phyloP scores from a whole-genome alignment of 2,797 vertebrate species.

The Masticophis lateralis region DNA sequence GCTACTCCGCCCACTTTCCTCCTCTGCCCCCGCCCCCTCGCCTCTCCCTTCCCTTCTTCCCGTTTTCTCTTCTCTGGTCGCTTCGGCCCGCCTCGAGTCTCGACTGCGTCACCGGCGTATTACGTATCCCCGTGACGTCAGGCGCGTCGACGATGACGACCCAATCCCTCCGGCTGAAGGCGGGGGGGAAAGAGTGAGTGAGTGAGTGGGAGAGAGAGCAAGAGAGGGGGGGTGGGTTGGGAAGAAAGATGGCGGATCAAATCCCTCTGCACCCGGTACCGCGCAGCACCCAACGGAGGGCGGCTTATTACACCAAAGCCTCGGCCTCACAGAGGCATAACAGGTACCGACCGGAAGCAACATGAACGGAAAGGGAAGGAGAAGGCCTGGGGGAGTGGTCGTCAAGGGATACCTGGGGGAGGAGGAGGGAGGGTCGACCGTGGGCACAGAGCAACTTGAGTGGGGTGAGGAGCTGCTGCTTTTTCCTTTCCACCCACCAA shows the following conservation, averaged over 20 bases:
- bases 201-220: conserved; percentile 36
- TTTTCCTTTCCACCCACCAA: background rate
- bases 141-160: conserved; percentile 23
- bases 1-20: background rate
- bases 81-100: accelerated
- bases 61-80: background rate
- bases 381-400: background rate
- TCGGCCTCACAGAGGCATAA: conserved; percentile 72
- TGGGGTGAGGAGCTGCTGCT: background rate
- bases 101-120: background rate
- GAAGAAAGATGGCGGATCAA: conserved; percentile 85
- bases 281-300: conserved; percentile 77
- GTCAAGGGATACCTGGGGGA: background rate
- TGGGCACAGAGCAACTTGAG: background rate
- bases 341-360: conserved; percentile 75
- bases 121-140: conserved; percentile 10
- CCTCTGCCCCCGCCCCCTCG: accelerated
- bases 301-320: conserved; percentile 76
- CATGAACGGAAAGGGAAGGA: background rate
- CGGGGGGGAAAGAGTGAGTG: conserved; percentile 74
- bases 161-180: background rate
- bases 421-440: background rate
- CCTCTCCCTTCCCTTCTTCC: background rate
- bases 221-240: background rate
- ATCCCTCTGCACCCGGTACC: conserved; percentile 83